Evolutionary conservation across 2,797 vertebrate species (phyloP).

Genomic region (Oreortyx pictus): DNA sequence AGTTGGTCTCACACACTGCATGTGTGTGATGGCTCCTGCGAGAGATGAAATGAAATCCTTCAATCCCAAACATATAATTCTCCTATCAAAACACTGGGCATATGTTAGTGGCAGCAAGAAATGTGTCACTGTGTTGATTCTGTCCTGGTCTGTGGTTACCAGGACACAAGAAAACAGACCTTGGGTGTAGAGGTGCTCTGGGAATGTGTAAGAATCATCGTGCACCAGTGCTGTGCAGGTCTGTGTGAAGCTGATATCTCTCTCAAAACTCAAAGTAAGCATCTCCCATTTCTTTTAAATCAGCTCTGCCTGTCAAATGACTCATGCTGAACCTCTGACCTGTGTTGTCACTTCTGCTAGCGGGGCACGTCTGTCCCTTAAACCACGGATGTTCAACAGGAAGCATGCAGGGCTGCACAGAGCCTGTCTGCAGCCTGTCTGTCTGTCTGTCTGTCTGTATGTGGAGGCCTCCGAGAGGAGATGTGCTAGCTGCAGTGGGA

Average conservation of each 20-base stretch:
- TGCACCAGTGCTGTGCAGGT: neutral
- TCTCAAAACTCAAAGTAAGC: fast-evolving
- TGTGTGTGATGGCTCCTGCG: neutral
- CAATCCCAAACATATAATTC: neutral
- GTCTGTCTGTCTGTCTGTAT: neutral
- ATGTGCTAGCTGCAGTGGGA: neutral
- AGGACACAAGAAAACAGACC: neutral
- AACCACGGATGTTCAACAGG: neutral
- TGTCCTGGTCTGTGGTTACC: neutral
- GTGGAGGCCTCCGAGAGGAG: fast-evolving
- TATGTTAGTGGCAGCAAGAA: neutral
- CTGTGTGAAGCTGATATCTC: neutral
- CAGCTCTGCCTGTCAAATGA: neutral
- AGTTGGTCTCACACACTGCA: neutral
- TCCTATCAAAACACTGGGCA: neutral
- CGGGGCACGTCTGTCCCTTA: neutral
- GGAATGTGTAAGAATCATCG: neutral
- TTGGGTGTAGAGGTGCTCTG: neutral
- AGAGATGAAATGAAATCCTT: neutral
- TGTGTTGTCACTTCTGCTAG: neutral
- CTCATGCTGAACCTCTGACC: neutral
- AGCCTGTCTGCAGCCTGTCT: neutral
- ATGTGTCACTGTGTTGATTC: neutral
- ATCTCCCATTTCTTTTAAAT: neutral
- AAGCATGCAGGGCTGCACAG: neutral